phyloP scores from a whole-genome alignment of 2,113 vertebrate species.

The Pterophyllum scalare region DNA sequence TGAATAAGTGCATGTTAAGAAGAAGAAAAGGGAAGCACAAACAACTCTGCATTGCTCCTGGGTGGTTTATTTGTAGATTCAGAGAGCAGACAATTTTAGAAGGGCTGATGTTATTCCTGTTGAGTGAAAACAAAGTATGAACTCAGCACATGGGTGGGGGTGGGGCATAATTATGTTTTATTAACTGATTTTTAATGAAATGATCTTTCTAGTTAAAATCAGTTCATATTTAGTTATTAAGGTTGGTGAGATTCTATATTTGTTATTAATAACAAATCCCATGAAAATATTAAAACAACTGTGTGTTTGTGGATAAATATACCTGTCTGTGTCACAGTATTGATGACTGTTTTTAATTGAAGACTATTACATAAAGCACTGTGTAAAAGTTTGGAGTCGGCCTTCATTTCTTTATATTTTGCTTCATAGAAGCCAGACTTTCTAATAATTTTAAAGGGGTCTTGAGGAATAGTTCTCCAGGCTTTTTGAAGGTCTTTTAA shows the following conservation, averaged over 20 bases:
- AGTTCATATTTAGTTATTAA: neutral
- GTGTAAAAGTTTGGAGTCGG: neutral
- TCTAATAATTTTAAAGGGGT: neutral
- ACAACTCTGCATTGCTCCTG: conserved; percentile 43
- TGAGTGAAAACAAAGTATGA: conserved; percentile 21
- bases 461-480: neutral
- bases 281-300: conserved; percentile 4
- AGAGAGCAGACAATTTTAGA: conserved; percentile 36
- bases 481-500: neutral
- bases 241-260: neutral
- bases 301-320: neutral
- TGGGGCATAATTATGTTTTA: neutral
- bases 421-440: neutral
- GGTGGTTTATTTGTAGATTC: conserved; percentile 57
- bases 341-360: neutral
- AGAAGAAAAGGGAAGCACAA: conserved; percentile 23
- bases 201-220: conserved; percentile 3
- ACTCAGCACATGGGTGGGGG: neutral
- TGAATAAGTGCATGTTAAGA: conserved; percentile 53
- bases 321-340: neutral
- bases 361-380: neutral
- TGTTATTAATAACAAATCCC: neutral
- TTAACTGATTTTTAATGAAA: conserved; percentile 7
- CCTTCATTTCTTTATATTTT: neutral
- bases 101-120: conserved; percentile 28